Evolutionary conservation across 2,113 vertebrate genomes (phyloP).

Genomic region (Ptyas mucosa): DNA sequence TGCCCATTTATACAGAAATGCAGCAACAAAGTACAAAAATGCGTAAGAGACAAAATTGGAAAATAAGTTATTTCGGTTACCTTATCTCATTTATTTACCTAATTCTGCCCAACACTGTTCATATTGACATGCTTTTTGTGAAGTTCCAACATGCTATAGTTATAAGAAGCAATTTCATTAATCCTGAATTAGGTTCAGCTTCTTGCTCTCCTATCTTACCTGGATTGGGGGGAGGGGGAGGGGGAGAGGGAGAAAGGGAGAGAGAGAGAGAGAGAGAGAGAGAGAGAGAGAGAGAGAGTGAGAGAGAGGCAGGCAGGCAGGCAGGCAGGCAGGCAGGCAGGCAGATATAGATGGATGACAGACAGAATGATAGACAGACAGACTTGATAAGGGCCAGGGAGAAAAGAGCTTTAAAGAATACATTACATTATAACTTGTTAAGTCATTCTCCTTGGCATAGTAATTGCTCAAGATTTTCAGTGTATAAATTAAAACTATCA

Average conservation of each 20-base stretch:
- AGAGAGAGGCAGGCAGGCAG: no score
- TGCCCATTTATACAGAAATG: background rate
- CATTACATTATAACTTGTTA: background rate
- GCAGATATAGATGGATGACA: no score
- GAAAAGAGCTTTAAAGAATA: background rate
- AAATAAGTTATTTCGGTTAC: background rate
- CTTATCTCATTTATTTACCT: background rate
- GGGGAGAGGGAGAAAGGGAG: background rate
- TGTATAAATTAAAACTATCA: background rate
- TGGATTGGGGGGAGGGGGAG: conserved; percentile 1
- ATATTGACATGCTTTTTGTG: background rate
- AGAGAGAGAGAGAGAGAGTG: no score
- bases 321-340: no score
- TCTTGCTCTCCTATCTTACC: conserved; percentile 36
- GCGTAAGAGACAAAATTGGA: background rate
- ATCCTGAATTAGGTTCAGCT: conserved; percentile 11
- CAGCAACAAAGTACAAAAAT: background rate
- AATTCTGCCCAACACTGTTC: background rate
- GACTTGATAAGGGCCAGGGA: background rate
- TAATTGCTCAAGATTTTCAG: background rate
- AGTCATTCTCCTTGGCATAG: background rate
- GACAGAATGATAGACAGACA: no score
- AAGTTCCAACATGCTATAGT: background rate
- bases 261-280: background rate
- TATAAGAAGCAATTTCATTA: conserved; percentile 26